phyloP scores from a whole-genome alignment of 2,888 invertebrate species.

The Epirrhoe tristata region DNA sequence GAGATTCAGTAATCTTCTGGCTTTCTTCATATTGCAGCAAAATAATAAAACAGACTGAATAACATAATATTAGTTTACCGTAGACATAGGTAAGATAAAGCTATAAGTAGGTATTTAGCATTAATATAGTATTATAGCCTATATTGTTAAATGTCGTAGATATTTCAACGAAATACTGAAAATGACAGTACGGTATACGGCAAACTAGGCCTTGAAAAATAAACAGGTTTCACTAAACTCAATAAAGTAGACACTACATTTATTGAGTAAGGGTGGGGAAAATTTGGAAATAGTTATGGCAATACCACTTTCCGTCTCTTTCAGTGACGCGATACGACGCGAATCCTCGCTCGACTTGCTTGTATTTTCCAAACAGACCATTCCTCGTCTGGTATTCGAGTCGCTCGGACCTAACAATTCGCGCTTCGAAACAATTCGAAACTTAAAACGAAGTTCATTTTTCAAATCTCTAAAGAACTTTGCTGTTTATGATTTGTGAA shows the following conservation, averaged over 20 bases:
- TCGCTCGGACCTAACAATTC: conserved; percentile 45
- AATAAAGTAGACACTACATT: neutral
- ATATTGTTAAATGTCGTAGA: too few relatives aligned
- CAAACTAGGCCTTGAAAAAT: neutral
- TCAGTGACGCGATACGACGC: conserved; percentile 34
- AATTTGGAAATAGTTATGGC: conserved; percentile 16
- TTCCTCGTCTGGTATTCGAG: conserved; percentile 52
- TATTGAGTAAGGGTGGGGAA: neutral
- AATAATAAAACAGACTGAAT: neutral
- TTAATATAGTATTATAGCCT: too few relatives aligned
- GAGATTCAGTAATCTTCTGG: too few relatives aligned
- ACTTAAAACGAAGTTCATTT: conserved; percentile 11
- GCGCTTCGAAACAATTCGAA: conserved; percentile 27
- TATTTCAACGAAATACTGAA: too few relatives aligned
- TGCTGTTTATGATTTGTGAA: conserved; percentile 52
- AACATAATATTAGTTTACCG: too few relatives aligned
- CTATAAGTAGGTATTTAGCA: too few relatives aligned
- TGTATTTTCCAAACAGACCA: conserved; percentile 56
- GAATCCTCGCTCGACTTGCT: conserved; percentile 16
- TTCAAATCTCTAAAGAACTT: conserved; percentile 30
- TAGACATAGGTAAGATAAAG: too few relatives aligned
- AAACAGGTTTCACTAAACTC: neutral
- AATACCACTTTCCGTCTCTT: conserved; percentile 45
- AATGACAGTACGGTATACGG: too few relatives aligned
- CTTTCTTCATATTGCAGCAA: neutral